A percentile compares a stretch with the other conserved stretches of the same genome.
phyloP scores from a whole-genome alignment of 1,140 invertebrate genomes.

The Lasioglossum baleicum region DNA sequence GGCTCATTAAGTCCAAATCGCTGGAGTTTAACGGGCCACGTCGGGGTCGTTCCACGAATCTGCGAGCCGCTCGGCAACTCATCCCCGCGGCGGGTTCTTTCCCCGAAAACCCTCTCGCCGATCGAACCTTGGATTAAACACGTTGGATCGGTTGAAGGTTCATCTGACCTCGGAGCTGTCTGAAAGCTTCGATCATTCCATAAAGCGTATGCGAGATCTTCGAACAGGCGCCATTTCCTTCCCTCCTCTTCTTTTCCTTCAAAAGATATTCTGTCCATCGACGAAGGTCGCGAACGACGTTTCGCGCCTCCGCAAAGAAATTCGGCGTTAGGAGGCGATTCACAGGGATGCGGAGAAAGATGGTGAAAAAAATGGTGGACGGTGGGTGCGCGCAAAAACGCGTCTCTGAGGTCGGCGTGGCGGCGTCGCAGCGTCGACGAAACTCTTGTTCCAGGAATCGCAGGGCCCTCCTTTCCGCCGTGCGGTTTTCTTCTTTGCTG shows the following conservation, averaged over 20 bases:
- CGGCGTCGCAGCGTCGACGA: slow-evolving; percentile 59
- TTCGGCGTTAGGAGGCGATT: slow-evolving; percentile 50
- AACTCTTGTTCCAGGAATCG: slow-evolving; percentile 70
- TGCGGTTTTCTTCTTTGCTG: slow-evolving; percentile 67
- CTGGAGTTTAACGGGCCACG: slow-evolving; percentile 53
- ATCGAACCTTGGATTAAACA: background rate
- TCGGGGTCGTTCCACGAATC: slow-evolving; percentile 55
- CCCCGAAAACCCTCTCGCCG: slow-evolving; percentile 7
- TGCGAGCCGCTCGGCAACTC: slow-evolving; percentile 17
- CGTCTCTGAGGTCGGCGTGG: slow-evolving; percentile 55
- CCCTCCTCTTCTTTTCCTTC: too few relatives aligned
- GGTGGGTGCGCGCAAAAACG: slow-evolving; percentile 69
- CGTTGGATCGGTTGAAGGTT: background rate
- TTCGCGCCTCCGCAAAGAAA: slow-evolving; percentile 26
- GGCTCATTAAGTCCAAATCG: slow-evolving; percentile 53
- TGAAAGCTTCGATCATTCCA: background rate
- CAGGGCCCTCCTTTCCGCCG: slow-evolving; percentile 57
- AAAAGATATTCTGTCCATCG: too few relatives aligned
- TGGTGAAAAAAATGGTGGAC: slow-evolving; percentile 55
- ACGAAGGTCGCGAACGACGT: background rate
- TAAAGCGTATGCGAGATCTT: too few relatives aligned
- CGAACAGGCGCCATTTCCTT: too few relatives aligned
- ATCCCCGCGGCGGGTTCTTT: slow-evolving; percentile 12
- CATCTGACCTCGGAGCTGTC: background rate
- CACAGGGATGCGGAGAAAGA: slow-evolving; percentile 43